Evolutionary conservation across 2,888 invertebrate genomes (phyloP), one percentile per base, ranked within the genome.

Genomic region (Colostygia pectinataria): DNA sequence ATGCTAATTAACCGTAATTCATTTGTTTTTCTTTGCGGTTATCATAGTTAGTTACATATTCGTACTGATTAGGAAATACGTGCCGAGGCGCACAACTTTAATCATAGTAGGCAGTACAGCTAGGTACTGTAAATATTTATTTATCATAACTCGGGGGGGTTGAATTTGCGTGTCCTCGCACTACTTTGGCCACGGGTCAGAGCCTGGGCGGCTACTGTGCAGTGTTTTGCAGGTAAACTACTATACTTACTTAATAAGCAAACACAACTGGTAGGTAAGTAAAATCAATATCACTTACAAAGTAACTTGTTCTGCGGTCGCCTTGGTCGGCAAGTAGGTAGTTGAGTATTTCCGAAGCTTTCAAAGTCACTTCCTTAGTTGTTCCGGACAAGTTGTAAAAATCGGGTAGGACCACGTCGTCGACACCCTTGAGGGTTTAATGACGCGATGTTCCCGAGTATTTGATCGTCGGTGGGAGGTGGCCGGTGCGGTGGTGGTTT

Each of bases 391-490:
- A 34, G 32, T 20, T 24, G 14, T 37, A 15, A 45, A 20, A 0
- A 29, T 27, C 31, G 40, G 43, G 33, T n/a, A 31, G 32, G 23
- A 23, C 32, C 49, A 52, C 55, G 37, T 47, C 49, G 41, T 47
- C 49, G 41, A 36, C 57, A 55, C 57, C 57, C 57, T 47, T 44
- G 9, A 47, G 52, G 57, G 57, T 47, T 53, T 57, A 52, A 47
- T 43, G 27, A 14, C 46, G 42, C 57, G 49, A 34, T 31, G 2
- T 33, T 49, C 46, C 57, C 46, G 34, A 14, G 25, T 10, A 7
- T 7, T 10, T 8, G 1, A 14, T 15, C 9, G 45, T 9, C 32
- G 32, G 44, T 10, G 38, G 12, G 7, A 13, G 28, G 12, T 28
- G 28, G n/a, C n/a, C 1, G 33, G 15, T 15, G 42, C 10, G 9